phyloP scores from a whole-genome alignment of 1,140 invertebrate species.

The Drosophila orena region DNA sequence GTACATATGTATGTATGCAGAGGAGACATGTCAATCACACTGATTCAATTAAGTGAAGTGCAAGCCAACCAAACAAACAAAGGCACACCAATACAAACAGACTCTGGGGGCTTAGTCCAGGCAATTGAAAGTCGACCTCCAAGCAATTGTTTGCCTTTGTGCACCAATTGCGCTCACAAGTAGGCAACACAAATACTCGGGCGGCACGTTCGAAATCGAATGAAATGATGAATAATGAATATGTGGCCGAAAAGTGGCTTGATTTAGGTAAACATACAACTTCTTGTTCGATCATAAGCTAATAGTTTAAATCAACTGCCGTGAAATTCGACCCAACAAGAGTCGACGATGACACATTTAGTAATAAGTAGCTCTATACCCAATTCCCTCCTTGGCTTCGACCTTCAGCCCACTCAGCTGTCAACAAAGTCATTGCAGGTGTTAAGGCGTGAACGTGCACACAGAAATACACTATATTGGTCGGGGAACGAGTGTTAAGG shows the following conservation, averaged over 20 bases:
- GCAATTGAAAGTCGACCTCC: slow-evolving; percentile 40
- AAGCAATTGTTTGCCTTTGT: slow-evolving; percentile 42
- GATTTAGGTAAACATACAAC: neutral
- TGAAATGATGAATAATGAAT: slow-evolving; percentile 2
- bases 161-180: slow-evolving; percentile 16
- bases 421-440: slow-evolving; percentile 62
- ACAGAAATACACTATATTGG: slow-evolving; percentile 9
- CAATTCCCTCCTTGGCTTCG: slow-evolving; percentile 1
- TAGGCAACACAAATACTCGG: slow-evolving; percentile 9
- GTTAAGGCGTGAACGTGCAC: slow-evolving; percentile 55
- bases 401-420: slow-evolving; percentile 36
- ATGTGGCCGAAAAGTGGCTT: neutral
- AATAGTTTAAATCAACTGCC: no score
- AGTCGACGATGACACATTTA: slow-evolving; percentile 24
- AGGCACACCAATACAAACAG: slow-evolving; percentile 25
- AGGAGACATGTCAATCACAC: slow-evolving; percentile 62
- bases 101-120: slow-evolving; percentile 6
- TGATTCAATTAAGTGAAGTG: slow-evolving; percentile 80
- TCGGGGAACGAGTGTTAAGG: slow-evolving; percentile 10
- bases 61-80: slow-evolving; percentile 29
- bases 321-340: no score
- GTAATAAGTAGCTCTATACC: slow-evolving; percentile 13
- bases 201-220: neutral
- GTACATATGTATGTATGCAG: slow-evolving; percentile 21
- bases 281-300: neutral